A percentile compares a stretch with the other conserved stretches of the same genome.
Evolutionary conservation across 2,113 vertebrate species (phyloP).

Genomic region (Passer domesticus): DNA sequence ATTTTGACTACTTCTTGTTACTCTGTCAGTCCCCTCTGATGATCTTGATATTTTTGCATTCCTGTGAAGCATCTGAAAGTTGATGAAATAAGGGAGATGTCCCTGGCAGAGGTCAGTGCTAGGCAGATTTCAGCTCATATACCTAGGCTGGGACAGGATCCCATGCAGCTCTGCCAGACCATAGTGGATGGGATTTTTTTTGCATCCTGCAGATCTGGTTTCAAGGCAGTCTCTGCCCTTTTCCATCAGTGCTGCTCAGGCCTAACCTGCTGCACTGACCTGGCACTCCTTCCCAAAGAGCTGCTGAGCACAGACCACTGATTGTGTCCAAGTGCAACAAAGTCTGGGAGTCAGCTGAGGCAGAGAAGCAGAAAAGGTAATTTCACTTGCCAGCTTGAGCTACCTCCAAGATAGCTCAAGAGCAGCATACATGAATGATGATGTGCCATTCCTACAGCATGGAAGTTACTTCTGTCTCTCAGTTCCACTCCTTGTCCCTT

Average conservation of each 20-base stretch:
- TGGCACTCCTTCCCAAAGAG: not conserved
- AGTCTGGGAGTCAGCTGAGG: not conserved
- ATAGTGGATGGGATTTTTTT: not conserved
- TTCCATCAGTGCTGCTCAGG: not conserved
- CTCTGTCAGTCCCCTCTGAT: not conserved
- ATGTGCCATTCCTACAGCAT: not conserved
- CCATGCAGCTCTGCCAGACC: not conserved
- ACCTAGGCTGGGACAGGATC: not conserved
- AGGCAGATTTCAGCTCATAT: not conserved
- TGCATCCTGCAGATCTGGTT: not conserved
- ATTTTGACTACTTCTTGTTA: not conserved
- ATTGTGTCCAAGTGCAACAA: not conserved
- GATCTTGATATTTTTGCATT: not conserved
- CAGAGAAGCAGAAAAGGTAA: not conserved
- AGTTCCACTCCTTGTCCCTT: not conserved
- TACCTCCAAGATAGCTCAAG: not conserved
- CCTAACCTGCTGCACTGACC: not conserved
- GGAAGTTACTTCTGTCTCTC: not conserved
- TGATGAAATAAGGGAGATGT: not conserved
- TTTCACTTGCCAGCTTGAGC: not conserved
- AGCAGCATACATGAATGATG: not conserved
- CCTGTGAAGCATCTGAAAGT: not conserved
- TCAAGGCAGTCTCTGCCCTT: not conserved
- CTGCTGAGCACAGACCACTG: not conserved
- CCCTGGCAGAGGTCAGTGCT: not conserved